These are phyloP conservation scores for Chrysodeixis includens DNA, from an alignment of 2,888 invertebrate genomes.

Conservation along the genomic window DNA sequence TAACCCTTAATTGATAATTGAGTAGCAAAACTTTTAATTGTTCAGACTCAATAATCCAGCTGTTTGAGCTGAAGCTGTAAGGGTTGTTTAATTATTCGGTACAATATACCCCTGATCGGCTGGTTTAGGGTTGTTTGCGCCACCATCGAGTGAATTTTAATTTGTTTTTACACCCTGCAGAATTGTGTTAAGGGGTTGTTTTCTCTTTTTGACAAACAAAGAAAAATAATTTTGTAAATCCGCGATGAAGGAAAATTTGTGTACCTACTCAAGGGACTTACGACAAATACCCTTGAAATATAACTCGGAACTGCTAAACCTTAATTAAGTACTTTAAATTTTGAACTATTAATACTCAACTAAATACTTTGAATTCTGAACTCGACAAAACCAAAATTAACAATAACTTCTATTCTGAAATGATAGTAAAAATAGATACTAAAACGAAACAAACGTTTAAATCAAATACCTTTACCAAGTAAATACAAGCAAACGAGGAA, in stretches of 20 bases:
- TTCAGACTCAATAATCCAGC: constrained; percentile 76
- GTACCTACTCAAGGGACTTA: too few species aligned
- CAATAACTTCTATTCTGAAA: too few species aligned
- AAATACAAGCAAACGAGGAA: too few species aligned
- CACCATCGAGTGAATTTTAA: constrained; percentile 56
- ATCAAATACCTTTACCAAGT: too few species aligned
- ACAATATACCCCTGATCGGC: constrained; percentile 68
- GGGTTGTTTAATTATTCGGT: constrained; percentile 77
- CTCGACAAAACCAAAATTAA: too few species aligned
- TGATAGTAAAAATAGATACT: too few species aligned
- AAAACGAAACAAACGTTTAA: too few species aligned
- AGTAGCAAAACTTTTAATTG: constrained; percentile 77
- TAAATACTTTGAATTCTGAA: too few species aligned
- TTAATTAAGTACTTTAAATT: too few species aligned
- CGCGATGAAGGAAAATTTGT: background rate
- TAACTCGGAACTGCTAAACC: too few species aligned
- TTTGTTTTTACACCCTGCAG: constrained; percentile 57
- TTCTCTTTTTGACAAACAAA: background rate
- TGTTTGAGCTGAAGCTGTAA: constrained; percentile 58
- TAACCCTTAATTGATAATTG: constrained; percentile 78
- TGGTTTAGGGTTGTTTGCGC: constrained; percentile 61
- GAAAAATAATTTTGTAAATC: background rate
- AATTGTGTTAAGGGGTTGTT: constrained; percentile 48
- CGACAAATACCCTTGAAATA: too few species aligned
- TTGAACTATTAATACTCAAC: too few species aligned